Percentiles rank a stretch among this genome's conserved stretches.
Evolutionary conservation across 2,888 invertebrate genomes (phyloP).

Genomic region (Idaea dimidiata): DNA sequence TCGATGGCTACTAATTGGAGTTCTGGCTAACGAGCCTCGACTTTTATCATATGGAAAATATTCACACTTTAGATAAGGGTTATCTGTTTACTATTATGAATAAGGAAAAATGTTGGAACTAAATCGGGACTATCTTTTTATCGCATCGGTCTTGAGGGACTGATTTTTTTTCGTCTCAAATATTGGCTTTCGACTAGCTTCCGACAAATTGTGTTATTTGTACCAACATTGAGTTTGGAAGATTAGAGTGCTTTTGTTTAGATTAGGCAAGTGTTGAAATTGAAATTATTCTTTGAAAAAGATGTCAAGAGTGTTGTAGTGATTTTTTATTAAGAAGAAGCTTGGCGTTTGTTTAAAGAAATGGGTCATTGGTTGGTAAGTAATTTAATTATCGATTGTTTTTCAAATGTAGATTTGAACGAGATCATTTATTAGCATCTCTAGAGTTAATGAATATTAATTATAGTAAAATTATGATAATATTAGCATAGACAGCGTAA

Average conservation of each 20-base stretch:
- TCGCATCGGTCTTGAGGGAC: background rate
- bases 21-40: slow-evolving; percentile 14
- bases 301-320: background rate
- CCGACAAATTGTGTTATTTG: too few relatives aligned
- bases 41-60: slow-evolving; percentile 28
- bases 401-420: background rate
- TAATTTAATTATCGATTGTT: slow-evolving; percentile 3
- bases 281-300: background rate
- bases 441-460: too few relatives aligned
- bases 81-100: slow-evolving; percentile 8
- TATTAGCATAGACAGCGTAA: too few relatives aligned
- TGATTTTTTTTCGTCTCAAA: background rate
- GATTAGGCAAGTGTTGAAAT: background rate
- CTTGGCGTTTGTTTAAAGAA: background rate
- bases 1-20: slow-evolving; percentile 9
- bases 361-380: background rate
- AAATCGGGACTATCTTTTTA: background rate
- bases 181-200: background rate
- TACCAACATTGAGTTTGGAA: background rate
- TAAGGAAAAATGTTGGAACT: background rate
- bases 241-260: background rate
- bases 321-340: background rate
- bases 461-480: too few relatives aligned
- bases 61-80: slow-evolving; percentile 21
- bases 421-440: background rate